phyloP scores from a whole-genome alignment of 2,113 vertebrate genomes.

The Tautogolabrus adspersus region DNA sequence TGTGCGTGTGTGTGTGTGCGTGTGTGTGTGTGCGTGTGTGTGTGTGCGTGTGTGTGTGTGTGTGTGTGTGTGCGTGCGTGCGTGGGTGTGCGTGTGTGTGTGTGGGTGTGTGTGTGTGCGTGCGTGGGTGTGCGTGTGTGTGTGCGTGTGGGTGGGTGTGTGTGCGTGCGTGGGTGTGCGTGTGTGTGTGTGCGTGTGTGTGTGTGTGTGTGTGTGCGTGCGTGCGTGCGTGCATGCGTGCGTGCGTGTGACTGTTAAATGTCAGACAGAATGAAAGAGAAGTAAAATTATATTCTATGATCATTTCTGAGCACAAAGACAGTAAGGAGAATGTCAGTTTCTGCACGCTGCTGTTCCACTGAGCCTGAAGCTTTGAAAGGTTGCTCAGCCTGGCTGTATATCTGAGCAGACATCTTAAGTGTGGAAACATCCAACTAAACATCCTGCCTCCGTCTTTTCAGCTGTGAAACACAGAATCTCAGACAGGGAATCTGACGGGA shows the following conservation, averaged over 20 bases:
- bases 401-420: conserved; percentile 23
- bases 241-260: neutral
- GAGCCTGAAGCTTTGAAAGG: conserved; percentile 15
- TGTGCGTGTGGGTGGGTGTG: neutral
- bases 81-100: neutral
- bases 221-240: rapidly evolving
- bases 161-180: neutral
- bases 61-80: rapidly evolving
- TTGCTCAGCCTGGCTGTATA: neutral
- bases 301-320: conserved; percentile 10
- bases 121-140: rapidly evolving
- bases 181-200: rapidly evolving
- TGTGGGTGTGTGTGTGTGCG: neutral
- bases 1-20: neutral
- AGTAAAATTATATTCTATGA: conserved; percentile 32
- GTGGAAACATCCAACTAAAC: conserved; percentile 9
- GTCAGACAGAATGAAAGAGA: conserved; percentile 5
- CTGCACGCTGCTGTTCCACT: neutral
- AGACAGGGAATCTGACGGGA: conserved; percentile 3
- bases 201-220: neutral
- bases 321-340: conserved; percentile 12
- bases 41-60: neutral
- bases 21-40: too few relatives aligned
- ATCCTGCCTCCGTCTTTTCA: neutral
- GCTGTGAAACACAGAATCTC: neutral